Conservation (phyloP, 2,113 vertebrate genomes). For the Archocentrus centrarchus region DNA sequence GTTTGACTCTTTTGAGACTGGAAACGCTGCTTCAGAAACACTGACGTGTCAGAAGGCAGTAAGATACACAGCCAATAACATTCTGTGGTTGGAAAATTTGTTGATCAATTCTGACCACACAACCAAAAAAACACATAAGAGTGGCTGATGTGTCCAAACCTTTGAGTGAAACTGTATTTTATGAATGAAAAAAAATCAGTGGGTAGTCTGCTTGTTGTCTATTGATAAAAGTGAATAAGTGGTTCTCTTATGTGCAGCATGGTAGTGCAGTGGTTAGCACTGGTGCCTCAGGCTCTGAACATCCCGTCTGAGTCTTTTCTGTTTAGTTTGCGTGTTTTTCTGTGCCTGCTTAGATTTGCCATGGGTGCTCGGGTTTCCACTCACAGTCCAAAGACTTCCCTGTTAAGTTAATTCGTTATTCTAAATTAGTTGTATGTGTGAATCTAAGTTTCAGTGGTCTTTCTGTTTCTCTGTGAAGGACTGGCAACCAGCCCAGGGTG, state of each 20-base stretch:
- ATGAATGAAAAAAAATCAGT: neutral
- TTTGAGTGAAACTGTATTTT: neutral
- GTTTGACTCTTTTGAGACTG: neutral
- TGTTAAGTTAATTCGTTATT: neutral
- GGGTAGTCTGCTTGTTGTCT: neutral
- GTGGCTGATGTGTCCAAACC: neutral
- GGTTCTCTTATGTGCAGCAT: constrained; percentile 3
- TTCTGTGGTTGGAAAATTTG: neutral
- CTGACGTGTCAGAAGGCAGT: no score
- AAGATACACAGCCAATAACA: neutral
- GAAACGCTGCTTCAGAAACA: neutral
- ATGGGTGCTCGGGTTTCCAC: neutral
- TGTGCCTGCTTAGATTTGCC: neutral
- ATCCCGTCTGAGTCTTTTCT: neutral
- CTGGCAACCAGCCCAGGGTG: neutral
- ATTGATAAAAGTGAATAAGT: constrained; percentile 11
- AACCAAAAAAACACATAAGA: neutral
- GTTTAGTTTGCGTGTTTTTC: constrained; percentile 8
- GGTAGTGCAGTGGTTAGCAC: constrained; percentile 1
- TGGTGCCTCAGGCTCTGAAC: neutral
- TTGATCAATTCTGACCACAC: neutral
- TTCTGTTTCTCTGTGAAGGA: neutral
- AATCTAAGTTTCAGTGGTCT: neutral
- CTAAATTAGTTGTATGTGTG: neutral
- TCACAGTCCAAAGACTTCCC: constrained; percentile 8